phyloP scores from a whole-genome alignment of 2,888 invertebrate species.

The Drosophila neonasuta region DNA sequence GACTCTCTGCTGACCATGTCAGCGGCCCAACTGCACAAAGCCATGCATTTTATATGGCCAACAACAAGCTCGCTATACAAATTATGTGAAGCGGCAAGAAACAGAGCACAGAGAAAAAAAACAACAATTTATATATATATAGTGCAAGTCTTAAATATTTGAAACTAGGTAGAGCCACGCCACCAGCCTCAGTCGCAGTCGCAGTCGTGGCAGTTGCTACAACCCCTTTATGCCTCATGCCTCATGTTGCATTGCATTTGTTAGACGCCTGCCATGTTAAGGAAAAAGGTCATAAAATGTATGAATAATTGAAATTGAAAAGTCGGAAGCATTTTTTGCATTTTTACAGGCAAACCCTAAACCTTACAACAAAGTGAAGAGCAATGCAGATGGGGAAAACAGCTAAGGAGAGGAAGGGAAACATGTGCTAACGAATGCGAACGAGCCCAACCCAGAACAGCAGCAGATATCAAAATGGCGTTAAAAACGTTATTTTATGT shows the following conservation, averaged over 20 bases:
- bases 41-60: conserved; percentile 71
- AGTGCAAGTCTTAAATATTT: conserved; percentile 74
- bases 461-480: conserved; percentile 60
- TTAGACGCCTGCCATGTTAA: conserved; percentile 59
- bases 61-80: conserved; percentile 42
- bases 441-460: conserved; percentile 12
- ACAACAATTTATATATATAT: conserved; percentile 43
- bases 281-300: conserved; percentile 77
- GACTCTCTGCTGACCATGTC: conserved; percentile 26
- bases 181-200: background rate
- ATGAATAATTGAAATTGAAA: conserved; percentile 80
- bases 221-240: background rate
- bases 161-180: conserved; percentile 54
- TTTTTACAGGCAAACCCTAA: conserved; percentile 20
- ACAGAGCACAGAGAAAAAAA: conserved; percentile 19
- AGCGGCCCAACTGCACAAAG: conserved; percentile 54
- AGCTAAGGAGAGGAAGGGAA: background rate
- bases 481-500: conserved; percentile 71
- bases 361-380: conserved; percentile 1
- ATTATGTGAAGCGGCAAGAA: conserved; percentile 57
- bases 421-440: conserved; percentile 42
- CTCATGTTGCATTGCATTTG: conserved; percentile 51
- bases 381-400: too few species aligned
- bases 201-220: too few species aligned
- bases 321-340: conserved; percentile 79